phyloP scores from a whole-genome alignment of 2,113 vertebrate genomes.

The Eulemur rufifrons region DNA sequence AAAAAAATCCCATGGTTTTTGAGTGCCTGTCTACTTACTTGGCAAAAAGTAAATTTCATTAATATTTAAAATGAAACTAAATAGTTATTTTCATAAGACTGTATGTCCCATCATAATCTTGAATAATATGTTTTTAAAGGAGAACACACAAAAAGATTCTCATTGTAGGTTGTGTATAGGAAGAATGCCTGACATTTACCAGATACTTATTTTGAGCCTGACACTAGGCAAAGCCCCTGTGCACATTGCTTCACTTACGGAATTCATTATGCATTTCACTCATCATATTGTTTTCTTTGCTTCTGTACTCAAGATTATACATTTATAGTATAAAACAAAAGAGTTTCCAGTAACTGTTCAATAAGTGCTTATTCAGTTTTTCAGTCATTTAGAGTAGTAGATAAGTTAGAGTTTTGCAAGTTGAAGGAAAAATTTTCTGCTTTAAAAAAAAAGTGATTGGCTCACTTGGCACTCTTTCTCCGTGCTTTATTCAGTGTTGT shows the following conservation, averaged over 20 bases:
- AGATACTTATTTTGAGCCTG: neutral
- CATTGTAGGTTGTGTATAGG: neutral
- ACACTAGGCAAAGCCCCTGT: neutral
- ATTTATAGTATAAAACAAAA: neutral
- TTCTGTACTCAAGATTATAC: neutral
- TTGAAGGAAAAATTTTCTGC: neutral
- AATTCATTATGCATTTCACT: neutral
- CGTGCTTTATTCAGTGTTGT: neutral
- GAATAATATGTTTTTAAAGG: neutral
- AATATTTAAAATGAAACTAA: slow-evolving; percentile 28
- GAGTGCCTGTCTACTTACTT: neutral
- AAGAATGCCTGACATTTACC: neutral
- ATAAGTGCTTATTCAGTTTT: neutral
- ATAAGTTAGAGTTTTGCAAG: neutral
- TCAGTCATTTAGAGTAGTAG: neutral
- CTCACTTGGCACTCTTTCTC: neutral
- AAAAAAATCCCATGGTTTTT: neutral
- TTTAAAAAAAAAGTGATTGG: neutral
- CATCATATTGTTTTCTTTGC: neutral
- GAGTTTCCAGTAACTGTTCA: neutral
- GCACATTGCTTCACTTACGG: neutral
- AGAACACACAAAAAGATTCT: neutral
- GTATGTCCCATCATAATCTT: neutral
- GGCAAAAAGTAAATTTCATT: neutral
- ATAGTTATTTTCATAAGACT: neutral